Evolutionary conservation across 2,113 vertebrate genomes (phyloP).

Genomic region (Corythornis madagascariensis): DNA sequence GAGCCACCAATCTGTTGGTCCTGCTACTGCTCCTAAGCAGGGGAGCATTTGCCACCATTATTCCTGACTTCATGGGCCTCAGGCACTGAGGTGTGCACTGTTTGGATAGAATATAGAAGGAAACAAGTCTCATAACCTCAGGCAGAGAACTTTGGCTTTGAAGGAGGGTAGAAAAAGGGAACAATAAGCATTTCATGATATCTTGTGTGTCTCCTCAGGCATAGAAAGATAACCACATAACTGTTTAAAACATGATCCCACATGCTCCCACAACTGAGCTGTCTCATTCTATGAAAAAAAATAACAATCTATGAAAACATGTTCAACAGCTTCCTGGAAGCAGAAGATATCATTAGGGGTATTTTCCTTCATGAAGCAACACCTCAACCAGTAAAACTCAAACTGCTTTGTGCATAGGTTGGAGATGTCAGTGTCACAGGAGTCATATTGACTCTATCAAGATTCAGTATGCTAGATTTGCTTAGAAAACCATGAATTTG

Average conservation of each 20-base stretch:
- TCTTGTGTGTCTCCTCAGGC: not conserved
- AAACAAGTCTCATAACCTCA: not conserved
- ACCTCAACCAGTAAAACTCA: not conserved
- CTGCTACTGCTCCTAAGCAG: not conserved
- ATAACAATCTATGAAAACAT: not conserved
- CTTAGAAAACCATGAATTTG: not conserved
- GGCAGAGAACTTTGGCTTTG: not conserved
- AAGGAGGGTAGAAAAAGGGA: not conserved
- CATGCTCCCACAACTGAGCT: not conserved
- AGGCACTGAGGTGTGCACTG: not conserved
- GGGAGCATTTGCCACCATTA: not conserved
- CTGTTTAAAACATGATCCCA: not conserved
- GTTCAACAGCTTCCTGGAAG: not conserved
- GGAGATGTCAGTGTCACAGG: not conserved
- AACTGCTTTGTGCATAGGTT: not conserved
- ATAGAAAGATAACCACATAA: not conserved
- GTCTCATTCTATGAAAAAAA: not conserved
- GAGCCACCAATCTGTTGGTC: not conserved
- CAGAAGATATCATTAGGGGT: not conserved
- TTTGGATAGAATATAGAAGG: not conserved
- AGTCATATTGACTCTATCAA: not conserved
- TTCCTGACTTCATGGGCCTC: not conserved
- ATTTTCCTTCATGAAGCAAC: conserved; percentile 15
- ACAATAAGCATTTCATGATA: not conserved
- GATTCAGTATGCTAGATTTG: not conserved